phyloP scores from a whole-genome alignment of 2,888 invertebrate genomes.

The Drosophila hamatofila region DNA sequence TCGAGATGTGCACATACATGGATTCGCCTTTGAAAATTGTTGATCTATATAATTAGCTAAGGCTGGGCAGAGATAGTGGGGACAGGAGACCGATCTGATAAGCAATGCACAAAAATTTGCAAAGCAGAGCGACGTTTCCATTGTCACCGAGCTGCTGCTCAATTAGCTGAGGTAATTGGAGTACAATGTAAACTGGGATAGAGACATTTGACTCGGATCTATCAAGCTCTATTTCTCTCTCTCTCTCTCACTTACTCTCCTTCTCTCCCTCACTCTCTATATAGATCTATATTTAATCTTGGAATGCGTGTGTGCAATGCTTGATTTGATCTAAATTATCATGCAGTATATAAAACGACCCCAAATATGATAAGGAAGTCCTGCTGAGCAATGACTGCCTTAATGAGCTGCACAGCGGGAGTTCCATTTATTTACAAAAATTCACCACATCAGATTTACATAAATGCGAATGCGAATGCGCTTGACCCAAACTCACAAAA shows the following conservation, averaged over 20 bases:
- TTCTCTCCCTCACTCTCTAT: conserved; percentile 1
- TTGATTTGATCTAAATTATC: conserved; percentile 13
- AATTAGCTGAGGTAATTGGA: conserved; percentile 68
- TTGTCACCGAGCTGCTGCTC: conserved; percentile 72
- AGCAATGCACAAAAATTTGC: conserved; percentile 42
- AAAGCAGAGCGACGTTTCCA: conserved; percentile 31
- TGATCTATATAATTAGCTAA: conserved; percentile 65
- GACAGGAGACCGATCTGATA: conserved; percentile 26
- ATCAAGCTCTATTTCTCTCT: conserved; percentile 27
- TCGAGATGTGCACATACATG: conserved; percentile 7
- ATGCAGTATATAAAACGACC: conserved; percentile 19
- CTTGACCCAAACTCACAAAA: conserved; percentile 67
- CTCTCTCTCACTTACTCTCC: conserved; percentile 1
- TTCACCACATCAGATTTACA: conserved; percentile 56
- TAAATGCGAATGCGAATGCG: conserved; percentile 65
- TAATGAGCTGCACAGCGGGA: conserved; percentile 70
- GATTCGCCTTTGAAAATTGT: conserved; percentile 27
- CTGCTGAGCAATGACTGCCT: conserved; percentile 60
- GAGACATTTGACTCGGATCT: conserved; percentile 18
- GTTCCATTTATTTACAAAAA: conserved; percentile 57
- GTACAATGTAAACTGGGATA: conserved; percentile 55
- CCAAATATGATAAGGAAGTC: conserved; percentile 70
- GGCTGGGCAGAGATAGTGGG: conserved; percentile 27
- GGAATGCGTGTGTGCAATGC: conserved; percentile 44
- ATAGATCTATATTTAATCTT: conserved; percentile 41